A percentile compares a stretch with the other conserved stretches of the same genome.
phyloP scores from a whole-genome alignment of 2,113 vertebrate genomes.

The Rostratula benghalensis region DNA sequence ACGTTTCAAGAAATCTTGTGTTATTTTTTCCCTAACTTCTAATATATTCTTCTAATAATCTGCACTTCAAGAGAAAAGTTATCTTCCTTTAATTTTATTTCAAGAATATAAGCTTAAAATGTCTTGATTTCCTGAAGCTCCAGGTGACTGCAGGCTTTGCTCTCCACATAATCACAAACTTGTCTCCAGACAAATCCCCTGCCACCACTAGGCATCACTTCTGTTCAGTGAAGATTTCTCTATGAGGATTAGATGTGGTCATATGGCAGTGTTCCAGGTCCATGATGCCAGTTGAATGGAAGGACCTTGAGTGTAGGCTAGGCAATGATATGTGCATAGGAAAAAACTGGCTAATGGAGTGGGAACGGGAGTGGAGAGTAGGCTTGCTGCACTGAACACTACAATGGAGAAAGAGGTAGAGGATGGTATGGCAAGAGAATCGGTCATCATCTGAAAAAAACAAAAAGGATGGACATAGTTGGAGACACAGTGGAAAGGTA shows the following conservation, averaged over 20 bases:
- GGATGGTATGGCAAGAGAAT: neutral
- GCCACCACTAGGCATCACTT: neutral
- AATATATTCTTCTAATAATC: slow-evolving; percentile 51
- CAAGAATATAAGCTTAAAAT: slow-evolving; percentile 42
- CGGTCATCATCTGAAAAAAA: neutral
- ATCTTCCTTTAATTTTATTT: slow-evolving; percentile 48
- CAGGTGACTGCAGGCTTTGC: neutral
- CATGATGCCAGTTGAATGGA: neutral
- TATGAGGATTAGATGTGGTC: neutral
- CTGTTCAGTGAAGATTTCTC: neutral
- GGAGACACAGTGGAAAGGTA: neutral
- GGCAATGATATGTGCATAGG: neutral
- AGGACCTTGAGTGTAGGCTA: neutral
- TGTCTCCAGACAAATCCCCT: neutral
- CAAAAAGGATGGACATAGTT: neutral
- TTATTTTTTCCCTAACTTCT: neutral
- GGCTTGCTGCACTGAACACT: neutral
- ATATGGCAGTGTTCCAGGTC: neutral
- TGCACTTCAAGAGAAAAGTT: slow-evolving; percentile 7
- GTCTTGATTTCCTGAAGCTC: slow-evolving; percentile 16
- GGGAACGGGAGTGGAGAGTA: neutral
- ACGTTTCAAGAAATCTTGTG: slow-evolving; percentile 8
- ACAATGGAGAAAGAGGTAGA: neutral
- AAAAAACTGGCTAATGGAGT: neutral
- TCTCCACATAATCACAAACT: neutral